These are phyloP conservation scores for Aleiodes alternator DNA, from an alignment of 2,888 invertebrate species.

Conservation along the genomic window DNA sequence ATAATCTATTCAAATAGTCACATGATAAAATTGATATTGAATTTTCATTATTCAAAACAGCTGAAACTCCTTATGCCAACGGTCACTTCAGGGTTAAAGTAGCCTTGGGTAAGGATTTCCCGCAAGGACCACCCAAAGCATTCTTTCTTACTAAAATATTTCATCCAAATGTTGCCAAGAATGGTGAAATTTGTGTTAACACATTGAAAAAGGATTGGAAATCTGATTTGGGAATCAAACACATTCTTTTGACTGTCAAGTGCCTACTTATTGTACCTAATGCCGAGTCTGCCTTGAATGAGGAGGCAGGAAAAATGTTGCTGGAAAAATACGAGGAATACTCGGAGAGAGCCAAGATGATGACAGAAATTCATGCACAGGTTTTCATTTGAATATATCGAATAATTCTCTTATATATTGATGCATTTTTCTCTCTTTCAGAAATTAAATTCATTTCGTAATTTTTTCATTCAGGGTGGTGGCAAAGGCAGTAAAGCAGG, in stretches of 20 bases:
- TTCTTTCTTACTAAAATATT: conserved; percentile 96
- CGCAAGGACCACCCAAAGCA: conserved; percentile 93
- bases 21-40: conserved; percentile 21
- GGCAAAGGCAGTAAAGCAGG: conserved; percentile 74
- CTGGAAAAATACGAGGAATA: conserved; percentile 96
- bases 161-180: conserved; percentile 95
- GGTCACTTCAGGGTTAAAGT: conserved; percentile 94
- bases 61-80: conserved; percentile 93
- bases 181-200: conserved; percentile 97
- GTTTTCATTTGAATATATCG: conserved; percentile 35
- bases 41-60: conserved; percentile 66
- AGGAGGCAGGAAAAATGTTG: conserved; percentile 95
- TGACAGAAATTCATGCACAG: conserved; percentile 93
- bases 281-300: conserved; percentile 97
- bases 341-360: conserved; percentile 90
- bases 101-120: conserved; percentile 94
- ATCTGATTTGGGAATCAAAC: conserved; percentile 95
- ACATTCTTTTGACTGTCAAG: conserved; percentile 94
- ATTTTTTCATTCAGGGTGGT: conserved; percentile 60
- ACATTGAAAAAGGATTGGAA: conserved; percentile 98
- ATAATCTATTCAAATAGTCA: conserved; percentile 20
- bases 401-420: no score
- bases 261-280: conserved; percentile 98
- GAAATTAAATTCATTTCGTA: not conserved
- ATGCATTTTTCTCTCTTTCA: not conserved